Conservation (phyloP, 2,888 invertebrate genomes). For the Hetaerina titia region DNA sequence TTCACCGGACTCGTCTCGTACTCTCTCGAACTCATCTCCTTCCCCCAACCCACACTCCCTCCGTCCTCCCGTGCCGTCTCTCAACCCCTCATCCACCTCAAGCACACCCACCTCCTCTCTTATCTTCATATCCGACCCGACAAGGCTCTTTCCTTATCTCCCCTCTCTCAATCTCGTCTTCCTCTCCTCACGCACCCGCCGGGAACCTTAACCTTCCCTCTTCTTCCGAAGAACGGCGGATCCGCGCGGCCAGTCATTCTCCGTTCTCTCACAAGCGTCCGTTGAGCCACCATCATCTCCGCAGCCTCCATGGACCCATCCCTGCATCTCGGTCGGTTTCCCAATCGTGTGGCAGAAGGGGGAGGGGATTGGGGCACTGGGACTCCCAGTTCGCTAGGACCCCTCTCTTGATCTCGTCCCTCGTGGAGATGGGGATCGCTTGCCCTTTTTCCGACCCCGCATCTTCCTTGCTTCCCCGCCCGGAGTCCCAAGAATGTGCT, state of each 20-base stretch:
- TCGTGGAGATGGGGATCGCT: too few species aligned
- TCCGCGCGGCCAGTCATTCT: background rate
- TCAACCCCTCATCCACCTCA: background rate
- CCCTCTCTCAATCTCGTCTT: background rate
- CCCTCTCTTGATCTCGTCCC: too few species aligned
- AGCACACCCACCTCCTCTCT: background rate
- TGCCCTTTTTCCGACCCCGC: too few species aligned
- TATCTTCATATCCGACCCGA: slow-evolving; percentile 18
- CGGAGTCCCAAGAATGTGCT: too few species aligned
- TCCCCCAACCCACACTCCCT: background rate
- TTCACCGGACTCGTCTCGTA: too few species aligned
- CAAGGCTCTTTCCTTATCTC: slow-evolving; percentile 18
- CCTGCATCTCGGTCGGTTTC: too few species aligned
- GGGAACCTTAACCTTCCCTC: background rate
- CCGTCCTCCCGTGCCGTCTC: background rate
- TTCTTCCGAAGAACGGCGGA: background rate
- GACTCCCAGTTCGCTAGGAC: too few species aligned
- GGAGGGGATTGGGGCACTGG: background rate
- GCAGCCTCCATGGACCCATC: too few species aligned
- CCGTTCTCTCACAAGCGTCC: background rate
- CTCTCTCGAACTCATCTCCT: background rate
- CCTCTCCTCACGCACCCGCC: background rate
- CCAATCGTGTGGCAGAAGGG: too few species aligned
- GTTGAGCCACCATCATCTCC: background rate
- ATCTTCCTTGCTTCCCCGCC: too few species aligned